These are phyloP conservation scores for Scolopax mira DNA, from an alignment of 2,113 vertebrate species.

Conservation along the genomic window DNA sequence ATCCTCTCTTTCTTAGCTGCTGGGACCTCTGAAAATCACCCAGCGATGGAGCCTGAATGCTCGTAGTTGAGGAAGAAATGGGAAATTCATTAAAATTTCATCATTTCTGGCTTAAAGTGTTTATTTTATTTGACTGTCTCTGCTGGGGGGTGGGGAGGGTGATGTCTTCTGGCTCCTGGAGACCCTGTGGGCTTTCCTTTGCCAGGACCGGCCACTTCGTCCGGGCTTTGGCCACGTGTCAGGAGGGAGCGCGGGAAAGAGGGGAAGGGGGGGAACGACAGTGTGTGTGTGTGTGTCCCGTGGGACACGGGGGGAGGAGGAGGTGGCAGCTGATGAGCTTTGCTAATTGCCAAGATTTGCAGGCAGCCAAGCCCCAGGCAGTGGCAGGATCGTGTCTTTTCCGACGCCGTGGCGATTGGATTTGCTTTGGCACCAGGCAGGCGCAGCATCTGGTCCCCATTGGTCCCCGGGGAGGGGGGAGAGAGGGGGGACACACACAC, in stretches of 20 bases:
- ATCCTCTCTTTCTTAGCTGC: constrained; percentile 2
- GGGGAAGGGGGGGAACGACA: not conserved
- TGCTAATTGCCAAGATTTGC: not conserved
- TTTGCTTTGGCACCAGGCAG: not conserved
- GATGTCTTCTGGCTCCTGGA: not conserved
- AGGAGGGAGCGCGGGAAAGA: not conserved
- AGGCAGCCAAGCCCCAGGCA: not conserved
- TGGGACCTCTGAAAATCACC: constrained; percentile 8
- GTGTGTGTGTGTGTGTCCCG: rapidly evolving
- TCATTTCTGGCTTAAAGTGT: not conserved
- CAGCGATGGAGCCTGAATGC: not conserved
- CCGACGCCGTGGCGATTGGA: rapidly evolving
- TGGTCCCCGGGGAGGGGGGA: not conserved
- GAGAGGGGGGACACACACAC: not conserved
- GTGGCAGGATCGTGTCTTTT: not conserved
- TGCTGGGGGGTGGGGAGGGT: not conserved
- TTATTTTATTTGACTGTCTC: not conserved
- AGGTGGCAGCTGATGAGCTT: not conserved
- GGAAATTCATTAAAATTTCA: constrained; percentile 11
- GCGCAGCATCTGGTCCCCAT: not conserved
- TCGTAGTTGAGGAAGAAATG: not conserved
- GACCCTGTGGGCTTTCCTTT: not conserved
- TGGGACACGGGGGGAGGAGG: not conserved
- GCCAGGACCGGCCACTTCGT: not conserved
- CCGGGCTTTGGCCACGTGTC: rapidly evolving